Evolutionary conservation across 1,140 invertebrate genomes (phyloP).

Genomic region (Atopsyche davidsoni): DNA sequence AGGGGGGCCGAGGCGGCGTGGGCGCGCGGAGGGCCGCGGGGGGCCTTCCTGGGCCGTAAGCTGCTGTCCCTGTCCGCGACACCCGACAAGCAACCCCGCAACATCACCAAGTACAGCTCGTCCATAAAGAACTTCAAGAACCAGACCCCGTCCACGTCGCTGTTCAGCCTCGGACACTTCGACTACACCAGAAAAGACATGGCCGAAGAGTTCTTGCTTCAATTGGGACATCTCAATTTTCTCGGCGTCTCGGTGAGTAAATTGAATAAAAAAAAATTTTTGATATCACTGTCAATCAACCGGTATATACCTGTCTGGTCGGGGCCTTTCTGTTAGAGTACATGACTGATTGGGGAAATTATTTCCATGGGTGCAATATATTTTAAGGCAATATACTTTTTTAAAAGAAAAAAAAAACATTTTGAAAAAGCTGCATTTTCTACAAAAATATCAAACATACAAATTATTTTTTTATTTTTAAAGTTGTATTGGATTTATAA

Average conservation of each 20-base stretch:
- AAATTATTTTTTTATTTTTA: no score
- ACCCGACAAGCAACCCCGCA: constrained; percentile 20
- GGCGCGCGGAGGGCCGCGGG: constrained; percentile 14
- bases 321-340: no score
- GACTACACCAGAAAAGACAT: constrained; percentile 65
- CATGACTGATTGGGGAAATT: no score
- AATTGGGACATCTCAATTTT: constrained; percentile 68
- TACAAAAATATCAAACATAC: no score
- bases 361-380: no score
- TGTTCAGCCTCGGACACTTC: constrained; percentile 55
- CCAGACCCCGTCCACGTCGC: constrained; percentile 25
- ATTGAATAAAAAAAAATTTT: no score
- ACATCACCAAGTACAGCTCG: constrained; percentile 19
- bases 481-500: no score
- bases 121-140: constrained; percentile 27
- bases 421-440: no score
- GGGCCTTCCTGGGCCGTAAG: constrained; percentile 12
- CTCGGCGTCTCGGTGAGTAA: constrained; percentile 78
- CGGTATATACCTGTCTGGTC: no score
- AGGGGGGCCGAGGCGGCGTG: constrained; percentile 46
- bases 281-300: no score
- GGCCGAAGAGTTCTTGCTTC: constrained; percentile 59
- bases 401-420: no score
- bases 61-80: constrained; percentile 21
- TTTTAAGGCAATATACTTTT: no score